Base-by-base conservation (phyloP, 2,888 invertebrate genomes). In the Ethmia dodecea region DNA sequence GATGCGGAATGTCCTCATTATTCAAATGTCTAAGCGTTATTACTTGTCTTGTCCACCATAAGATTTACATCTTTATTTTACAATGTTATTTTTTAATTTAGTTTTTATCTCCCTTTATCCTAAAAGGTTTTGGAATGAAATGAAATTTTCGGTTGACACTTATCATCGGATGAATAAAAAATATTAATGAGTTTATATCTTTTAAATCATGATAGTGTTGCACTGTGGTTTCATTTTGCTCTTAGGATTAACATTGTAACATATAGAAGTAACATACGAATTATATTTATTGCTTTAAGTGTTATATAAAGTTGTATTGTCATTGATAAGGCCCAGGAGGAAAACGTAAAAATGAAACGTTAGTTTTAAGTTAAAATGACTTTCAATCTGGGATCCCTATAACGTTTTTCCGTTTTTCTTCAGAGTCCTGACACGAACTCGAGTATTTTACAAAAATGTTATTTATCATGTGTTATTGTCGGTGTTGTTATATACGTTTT, bases 341-440 rank as follows among this genome's bases (percentile, higher is more conserved):
- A 60, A 75, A 74, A 59, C 64, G 71, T 47, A 68, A 74, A 65
- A 77, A 68, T 70, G 75, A 56, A 63, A 49, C 50, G 51, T 37
- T 71, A 69, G 61, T 65, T 63, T 57, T 42, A 72, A 71, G 68
- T 64, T 64, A 67, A 41, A 40, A 57, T 71, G 75, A 78, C 75
- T 68, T 49, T 42, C 36, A 49, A 42, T 39, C 52, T 62, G 49
- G 63, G 55, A 64, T 59, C 56, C 52, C 55, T 48, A 40, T 46
- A 49, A 71, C 78, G 62, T 77, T 81, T 75, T 76, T 68, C 58
- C 65, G 70, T 57, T 78, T 80, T 68, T 72, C 73, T 70, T 60
- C 69, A 55, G 43, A 67, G 54, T 58, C 56, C 55, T 63, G 55
- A 58, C 51, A 55, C 45, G 63, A n/a, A n/a, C 69, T 65, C 70